phyloP scores from a whole-genome alignment of 2,888 invertebrate species.

The Theristus sp. region DNA sequence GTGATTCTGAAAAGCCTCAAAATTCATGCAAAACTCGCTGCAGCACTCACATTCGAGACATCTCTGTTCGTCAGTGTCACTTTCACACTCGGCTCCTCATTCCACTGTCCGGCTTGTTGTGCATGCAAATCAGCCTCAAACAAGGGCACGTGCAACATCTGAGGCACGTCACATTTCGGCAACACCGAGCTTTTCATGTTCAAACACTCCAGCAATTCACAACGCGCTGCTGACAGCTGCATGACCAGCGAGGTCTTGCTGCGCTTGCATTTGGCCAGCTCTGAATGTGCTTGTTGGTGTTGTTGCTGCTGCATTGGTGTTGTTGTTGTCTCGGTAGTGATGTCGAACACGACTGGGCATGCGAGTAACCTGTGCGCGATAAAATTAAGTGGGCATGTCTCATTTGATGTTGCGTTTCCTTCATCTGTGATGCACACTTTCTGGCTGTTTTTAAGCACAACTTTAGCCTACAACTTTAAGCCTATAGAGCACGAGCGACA shows the following conservation, averaged over 20 bases:
- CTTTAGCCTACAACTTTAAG: too few species aligned
- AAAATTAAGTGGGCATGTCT: too few species aligned
- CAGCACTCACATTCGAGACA: background rate
- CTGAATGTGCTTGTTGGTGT: too few species aligned
- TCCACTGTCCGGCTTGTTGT: background rate
- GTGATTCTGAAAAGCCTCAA: too few species aligned
- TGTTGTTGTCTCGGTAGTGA: background rate
- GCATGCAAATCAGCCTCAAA: background rate
- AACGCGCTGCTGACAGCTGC: background rate
- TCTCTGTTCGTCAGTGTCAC: background rate
- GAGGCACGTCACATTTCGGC: background rate
- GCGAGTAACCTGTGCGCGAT: background rate
- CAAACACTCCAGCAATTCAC: background rate
- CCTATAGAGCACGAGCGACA: too few species aligned
- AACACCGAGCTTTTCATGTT: background rate
- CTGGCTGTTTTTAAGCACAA: too few species aligned
- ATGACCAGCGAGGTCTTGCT: background rate
- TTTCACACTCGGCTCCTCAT: background rate
- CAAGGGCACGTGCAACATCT: background rate
- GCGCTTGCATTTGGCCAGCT: too few species aligned
- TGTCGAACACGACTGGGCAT: background rate
- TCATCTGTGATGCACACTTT: too few species aligned
- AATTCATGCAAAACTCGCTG: too few species aligned
- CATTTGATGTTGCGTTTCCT: too few species aligned
- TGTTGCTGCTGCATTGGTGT: too few species aligned